phyloP scores from a whole-genome alignment of 2,797 vertebrate genomes.

The Microchirus variegatus region DNA sequence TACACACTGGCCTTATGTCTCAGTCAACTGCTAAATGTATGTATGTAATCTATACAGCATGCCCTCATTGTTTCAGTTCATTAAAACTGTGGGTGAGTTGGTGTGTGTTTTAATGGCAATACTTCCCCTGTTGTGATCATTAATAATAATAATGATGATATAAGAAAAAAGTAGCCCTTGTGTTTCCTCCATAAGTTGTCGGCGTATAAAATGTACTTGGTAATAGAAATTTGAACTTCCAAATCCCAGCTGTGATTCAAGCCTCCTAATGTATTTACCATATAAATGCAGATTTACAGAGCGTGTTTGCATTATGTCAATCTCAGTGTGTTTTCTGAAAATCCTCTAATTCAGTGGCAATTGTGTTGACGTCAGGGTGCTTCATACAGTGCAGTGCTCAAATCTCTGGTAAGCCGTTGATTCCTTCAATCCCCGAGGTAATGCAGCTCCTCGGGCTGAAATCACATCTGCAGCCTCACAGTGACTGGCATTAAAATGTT shows the following conservation, averaged over 20 bases:
- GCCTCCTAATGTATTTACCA: slow-evolving; percentile 28
- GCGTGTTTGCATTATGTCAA: slow-evolving; percentile 48
- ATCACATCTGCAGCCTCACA: slow-evolving; percentile 67
- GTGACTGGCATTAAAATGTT: slow-evolving; percentile 62
- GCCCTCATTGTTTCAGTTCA: too few species aligned
- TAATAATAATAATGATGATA: slow-evolving; percentile 7
- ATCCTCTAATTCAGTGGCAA: slow-evolving; percentile 53
- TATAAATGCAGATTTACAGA: slow-evolving; percentile 42
- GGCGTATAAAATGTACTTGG: not conserved
- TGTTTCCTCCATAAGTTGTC: slow-evolving; percentile 6
- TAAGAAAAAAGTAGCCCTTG: not conserved
- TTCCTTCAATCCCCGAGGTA: slow-evolving; percentile 72
- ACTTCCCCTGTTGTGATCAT: slow-evolving; percentile 7
- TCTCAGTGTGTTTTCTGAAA: slow-evolving; percentile 50
- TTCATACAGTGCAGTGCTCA: slow-evolving; percentile 63
- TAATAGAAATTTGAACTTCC: slow-evolving; percentile 33
- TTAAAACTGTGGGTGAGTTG: too few species aligned
- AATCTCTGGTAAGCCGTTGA: slow-evolving; percentile 75
- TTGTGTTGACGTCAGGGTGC: slow-evolving; percentile 66
- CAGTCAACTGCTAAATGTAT: not conserved
- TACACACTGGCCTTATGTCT: slow-evolving; percentile 8
- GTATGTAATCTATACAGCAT: too few species aligned
- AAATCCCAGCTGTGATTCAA: slow-evolving; percentile 13
- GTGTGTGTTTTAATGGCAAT: too few species aligned
- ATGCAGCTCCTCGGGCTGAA: slow-evolving; percentile 58